Evolutionary conservation across 2,113 vertebrate genomes (phyloP).

Genomic region (Cyrtonyx montezumae): DNA sequence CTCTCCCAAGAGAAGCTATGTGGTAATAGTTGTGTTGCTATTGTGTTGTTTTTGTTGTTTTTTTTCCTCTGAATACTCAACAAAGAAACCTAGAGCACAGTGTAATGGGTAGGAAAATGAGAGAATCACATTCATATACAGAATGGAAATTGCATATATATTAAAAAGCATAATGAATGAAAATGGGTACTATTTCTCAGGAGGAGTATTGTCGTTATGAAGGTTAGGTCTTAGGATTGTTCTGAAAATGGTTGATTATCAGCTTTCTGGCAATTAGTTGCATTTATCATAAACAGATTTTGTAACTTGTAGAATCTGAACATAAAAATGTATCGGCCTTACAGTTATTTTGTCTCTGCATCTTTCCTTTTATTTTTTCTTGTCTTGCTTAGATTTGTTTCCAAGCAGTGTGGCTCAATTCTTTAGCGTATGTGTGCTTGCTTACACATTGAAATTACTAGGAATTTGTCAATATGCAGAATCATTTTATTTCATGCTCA

Average conservation of each 20-base stretch:
- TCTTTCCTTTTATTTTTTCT: neutral
- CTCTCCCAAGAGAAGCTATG: neutral
- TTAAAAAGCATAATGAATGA: neutral
- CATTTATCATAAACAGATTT: neutral
- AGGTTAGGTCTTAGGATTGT: neutral
- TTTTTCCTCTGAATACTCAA: neutral
- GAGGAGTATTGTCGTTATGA: neutral
- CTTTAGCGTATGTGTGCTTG: neutral
- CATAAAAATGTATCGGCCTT: neutral
- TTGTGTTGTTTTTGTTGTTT: neutral
- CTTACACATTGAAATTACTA: neutral
- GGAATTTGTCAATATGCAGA: neutral
- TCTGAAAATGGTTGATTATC: neutral
- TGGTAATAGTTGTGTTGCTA: neutral
- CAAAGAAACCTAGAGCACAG: neutral
- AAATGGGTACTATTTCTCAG: neutral
- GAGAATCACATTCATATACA: fast-evolving
- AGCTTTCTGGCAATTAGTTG: neutral
- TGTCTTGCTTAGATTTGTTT: neutral
- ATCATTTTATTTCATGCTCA: neutral
- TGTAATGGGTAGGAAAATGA: neutral
- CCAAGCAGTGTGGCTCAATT: neutral
- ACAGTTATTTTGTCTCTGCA: fast-evolving
- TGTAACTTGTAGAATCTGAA: neutral
- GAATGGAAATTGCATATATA: neutral